Conservation (phyloP, 2,797 vertebrate genomes). For the Poeciliopsis presidionis region DNA sequence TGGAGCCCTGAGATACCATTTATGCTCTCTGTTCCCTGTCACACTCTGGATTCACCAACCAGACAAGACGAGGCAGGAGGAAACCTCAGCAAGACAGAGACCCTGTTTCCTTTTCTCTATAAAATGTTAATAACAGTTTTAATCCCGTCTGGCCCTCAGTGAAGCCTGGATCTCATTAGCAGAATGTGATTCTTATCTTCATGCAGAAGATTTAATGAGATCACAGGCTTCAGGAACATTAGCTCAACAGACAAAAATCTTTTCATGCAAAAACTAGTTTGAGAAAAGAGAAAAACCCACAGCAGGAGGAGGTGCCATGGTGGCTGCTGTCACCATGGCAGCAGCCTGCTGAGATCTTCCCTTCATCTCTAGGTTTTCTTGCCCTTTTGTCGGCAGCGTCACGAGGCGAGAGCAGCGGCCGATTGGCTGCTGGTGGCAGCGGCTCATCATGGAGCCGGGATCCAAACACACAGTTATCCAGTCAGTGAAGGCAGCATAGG, state of each 20-base stretch:
- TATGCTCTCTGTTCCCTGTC: constrained; percentile 51
- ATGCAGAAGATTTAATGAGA: constrained; percentile 28
- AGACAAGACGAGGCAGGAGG: constrained; percentile 12
- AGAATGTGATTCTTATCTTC: constrained; percentile 13
- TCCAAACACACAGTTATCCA: neutral
- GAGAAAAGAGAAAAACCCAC: neutral
- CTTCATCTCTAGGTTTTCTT: constrained; percentile 4
- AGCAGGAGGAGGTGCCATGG: constrained; percentile 15
- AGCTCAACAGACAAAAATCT: constrained; percentile 16
- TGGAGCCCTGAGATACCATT: constrained; percentile 39
- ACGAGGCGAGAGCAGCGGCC: constrained; percentile 15
- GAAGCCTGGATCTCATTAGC: neutral
- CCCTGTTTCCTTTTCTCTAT: neutral
- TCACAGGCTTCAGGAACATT: constrained; percentile 14
- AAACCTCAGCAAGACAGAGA: constrained; percentile 24
- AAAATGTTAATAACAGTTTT: constrained; percentile 3
- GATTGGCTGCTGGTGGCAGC: constrained; percentile 18
- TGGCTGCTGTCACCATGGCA: constrained; percentile 58
- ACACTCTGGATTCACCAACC: constrained; percentile 45
- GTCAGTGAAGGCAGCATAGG: neutral
- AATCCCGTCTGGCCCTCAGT: neutral
- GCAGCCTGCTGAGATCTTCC: constrained; percentile 45
- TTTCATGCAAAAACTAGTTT: constrained; percentile 5
- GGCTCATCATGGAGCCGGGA: constrained; percentile 2
- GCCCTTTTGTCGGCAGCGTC: constrained; percentile 12